phyloP scores from a whole-genome alignment of 2,113 vertebrate species.

The Hemicordylus capensis region DNA sequence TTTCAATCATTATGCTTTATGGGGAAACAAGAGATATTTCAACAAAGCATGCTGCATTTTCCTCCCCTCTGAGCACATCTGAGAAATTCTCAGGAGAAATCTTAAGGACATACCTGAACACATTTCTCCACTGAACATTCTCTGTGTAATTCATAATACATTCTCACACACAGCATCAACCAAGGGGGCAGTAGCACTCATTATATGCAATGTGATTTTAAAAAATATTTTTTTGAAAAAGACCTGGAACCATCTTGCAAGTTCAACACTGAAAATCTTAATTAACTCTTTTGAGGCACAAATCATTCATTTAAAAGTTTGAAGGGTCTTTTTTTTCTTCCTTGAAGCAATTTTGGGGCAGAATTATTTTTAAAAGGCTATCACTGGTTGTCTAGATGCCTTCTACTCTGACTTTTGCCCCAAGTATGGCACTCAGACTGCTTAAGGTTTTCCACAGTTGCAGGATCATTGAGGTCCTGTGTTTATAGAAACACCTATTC shows the following conservation, averaged over 20 bases:
- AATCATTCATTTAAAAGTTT: not conserved
- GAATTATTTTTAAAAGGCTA: not conserved
- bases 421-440: not conserved
- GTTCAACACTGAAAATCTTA: not conserved
- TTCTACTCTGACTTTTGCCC: not conserved
- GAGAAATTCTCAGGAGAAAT: not conserved
- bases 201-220: not conserved
- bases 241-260: not conserved
- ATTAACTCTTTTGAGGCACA: not conserved
- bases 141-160: constrained; percentile 13
- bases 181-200: not conserved
- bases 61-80: not conserved
- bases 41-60: not conserved
- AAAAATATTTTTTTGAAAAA: too few relatives aligned
- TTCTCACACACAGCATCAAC: constrained; percentile 27
- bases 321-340: not conserved
- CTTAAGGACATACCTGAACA: constrained; percentile 4
- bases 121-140: not conserved
- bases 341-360: not conserved
- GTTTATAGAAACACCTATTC: not conserved
- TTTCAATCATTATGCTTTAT: constrained; percentile 14
- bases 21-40: constrained; percentile 39
- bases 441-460: not conserved
- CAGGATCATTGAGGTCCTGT: not conserved
- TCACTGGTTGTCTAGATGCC: not conserved